Evolutionary conservation across 1,140 invertebrate genomes (phyloP), one percentile per base, ranked within the genome.

Genomic region (Zeugodacus cucurbitae): DNA sequence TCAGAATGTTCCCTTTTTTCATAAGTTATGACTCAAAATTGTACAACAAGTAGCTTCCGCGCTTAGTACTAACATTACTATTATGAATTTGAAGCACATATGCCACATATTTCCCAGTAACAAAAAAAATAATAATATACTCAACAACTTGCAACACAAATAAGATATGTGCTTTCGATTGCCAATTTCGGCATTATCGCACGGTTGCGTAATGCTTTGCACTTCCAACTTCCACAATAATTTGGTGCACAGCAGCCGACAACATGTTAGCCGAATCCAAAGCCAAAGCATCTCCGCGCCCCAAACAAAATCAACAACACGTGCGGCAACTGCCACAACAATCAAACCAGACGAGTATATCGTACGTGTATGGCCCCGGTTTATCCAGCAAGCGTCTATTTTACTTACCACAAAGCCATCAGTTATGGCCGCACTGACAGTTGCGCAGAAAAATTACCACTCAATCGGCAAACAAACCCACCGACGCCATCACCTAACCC

Each of bases 181-280:
- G 11, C n/a, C 74, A 82, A 48, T 54, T 82, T 82, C 44, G 26
- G 44, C 41, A 78, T 78, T 78, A 78, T 78, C 41, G 70, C 74
- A 41, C 22, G 22, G 74, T 82, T 82, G 74, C 74, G 74, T 82
- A 82, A 82, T 82, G 26, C 44, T 82, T 82, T 82, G 44, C 44
- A 82, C 74, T 82, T 82, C 74, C 74, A 82, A 82, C 44, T 82
- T 82, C 74, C 74, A 82, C 74, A 82, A 82, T 82, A 82, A 82
- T 82, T 82, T 48, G 74, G 44, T 48, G 41, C 37, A 78, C 74
- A 29, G 74, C 74, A 82, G 74, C 74, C 7, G 74, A 78, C 22
- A 48, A 78, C 22, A 48, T 78, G 74, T 78, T 41, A 78, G 74
- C 22, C n/a, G 14, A 14, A n/a, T n/a, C n/a, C 14, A 29, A 8